phyloP scores from a whole-genome alignment of 2,888 invertebrate genomes.

The Apoda limacodes region DNA sequence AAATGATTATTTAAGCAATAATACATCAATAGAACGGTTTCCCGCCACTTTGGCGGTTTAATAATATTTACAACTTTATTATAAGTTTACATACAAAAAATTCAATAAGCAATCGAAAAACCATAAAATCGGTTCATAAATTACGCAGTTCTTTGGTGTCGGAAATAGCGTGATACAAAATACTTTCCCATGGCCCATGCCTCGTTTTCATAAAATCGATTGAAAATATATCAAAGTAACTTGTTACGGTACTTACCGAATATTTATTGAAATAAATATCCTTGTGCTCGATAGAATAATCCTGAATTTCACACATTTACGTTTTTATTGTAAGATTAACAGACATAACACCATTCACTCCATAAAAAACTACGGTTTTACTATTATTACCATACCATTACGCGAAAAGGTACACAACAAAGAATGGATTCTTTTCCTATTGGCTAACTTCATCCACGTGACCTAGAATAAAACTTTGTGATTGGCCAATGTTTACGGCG shows the following conservation, averaged over 20 bases:
- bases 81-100: too few species aligned
- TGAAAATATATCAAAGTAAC: conserved; percentile 2
- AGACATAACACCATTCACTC: conserved; percentile 68
- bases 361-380: conserved; percentile 59
- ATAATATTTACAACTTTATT: too few species aligned
- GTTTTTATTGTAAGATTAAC: conserved; percentile 63
- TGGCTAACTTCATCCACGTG: conserved; percentile 67
- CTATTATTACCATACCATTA: conserved; percentile 55
- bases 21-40: too few species aligned
- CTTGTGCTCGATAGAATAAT: conserved; percentile 75
- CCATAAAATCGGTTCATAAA: too few species aligned
- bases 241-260: conserved; percentile 70
- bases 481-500: conserved; percentile 46
- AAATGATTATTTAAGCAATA: too few species aligned
- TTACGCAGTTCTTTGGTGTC: too few species aligned
- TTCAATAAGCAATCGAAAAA: too few species aligned
- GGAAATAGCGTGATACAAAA: too few species aligned
- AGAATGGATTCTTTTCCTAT: conserved; percentile 61
- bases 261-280: conserved; percentile 75
- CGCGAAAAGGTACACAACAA: conserved; percentile 63
- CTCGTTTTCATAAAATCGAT: conserved; percentile 37
- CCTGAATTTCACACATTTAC: conserved; percentile 78
- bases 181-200: too few species aligned
- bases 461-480: conserved; percentile 27
- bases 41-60: too few species aligned